phyloP scores from a whole-genome alignment of 2,888 invertebrate species.

The Lasioglossum leucozonium region DNA sequence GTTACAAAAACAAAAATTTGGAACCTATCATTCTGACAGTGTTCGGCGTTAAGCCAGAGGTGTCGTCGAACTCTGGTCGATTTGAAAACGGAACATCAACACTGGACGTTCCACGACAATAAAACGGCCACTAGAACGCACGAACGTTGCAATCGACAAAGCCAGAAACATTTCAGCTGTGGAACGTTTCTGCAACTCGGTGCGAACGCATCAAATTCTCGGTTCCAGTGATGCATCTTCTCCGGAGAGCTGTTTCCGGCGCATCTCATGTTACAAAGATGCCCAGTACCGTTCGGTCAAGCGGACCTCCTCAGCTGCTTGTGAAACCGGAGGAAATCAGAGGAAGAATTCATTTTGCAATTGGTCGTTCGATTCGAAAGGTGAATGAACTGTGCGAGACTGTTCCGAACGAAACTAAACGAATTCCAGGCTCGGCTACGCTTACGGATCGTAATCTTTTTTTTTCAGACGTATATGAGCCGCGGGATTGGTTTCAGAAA shows the following conservation, averaged over 20 bases:
- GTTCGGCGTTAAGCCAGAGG: too few species aligned
- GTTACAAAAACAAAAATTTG: not conserved
- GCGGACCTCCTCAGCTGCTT: not conserved
- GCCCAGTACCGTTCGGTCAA: not conserved
- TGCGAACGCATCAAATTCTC: not conserved
- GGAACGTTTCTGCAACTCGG: not conserved
- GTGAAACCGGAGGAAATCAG: not conserved
- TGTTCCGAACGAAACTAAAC: not conserved
- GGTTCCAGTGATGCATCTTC: not conserved
- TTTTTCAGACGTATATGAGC: slow-evolving; percentile 34
- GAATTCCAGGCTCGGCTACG: not conserved
- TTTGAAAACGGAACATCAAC: not conserved
- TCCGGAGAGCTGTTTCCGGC: not conserved
- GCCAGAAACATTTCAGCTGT: not conserved
- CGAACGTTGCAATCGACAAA: not conserved
- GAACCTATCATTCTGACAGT: not conserved
- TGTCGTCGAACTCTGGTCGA: not conserved
- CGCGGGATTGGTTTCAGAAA: slow-evolving; percentile 57
- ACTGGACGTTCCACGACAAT: too few species aligned
- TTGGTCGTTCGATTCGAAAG: not conserved
- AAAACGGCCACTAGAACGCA: not conserved
- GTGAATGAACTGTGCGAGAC: not conserved
- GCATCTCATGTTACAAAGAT: not conserved
- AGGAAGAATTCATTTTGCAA: not conserved
- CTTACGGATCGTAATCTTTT: not conserved